phyloP scores from a whole-genome alignment of 2,113 vertebrate species.

The Eulemur macaco region DNA sequence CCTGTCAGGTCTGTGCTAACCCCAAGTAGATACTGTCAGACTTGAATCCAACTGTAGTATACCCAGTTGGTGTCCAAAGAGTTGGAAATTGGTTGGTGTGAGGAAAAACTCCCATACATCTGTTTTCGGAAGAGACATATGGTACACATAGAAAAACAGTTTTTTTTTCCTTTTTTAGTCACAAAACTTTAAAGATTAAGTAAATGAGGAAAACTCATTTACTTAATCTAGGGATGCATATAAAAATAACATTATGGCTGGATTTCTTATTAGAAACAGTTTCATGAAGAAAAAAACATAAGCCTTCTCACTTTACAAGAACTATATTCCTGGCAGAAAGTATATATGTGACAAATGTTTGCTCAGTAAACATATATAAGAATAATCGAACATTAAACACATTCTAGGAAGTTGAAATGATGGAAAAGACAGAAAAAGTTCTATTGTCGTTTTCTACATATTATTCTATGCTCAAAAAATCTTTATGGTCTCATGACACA shows the following conservation, averaged over 20 bases:
- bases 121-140: background rate
- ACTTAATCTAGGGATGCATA: background rate
- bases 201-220: background rate
- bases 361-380: background rate
- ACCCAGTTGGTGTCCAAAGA: background rate
- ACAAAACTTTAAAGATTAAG: background rate
- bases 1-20: background rate
- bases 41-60: background rate
- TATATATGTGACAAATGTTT: background rate
- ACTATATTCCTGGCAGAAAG: background rate
- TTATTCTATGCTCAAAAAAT: background rate
- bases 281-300: background rate
- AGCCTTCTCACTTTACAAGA: background rate
- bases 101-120: background rate
- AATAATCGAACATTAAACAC: background rate
- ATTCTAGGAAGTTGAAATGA: background rate
- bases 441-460: background rate
- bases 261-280: background rate
- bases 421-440: background rate
- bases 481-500: background rate
- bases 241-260: background rate
- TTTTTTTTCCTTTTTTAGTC: background rate
- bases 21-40: background rate
- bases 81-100: background rate
- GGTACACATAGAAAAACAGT: background rate